Conservation (phyloP, 2,888 invertebrate species). For the Stictocephala bisonia region DNA sequence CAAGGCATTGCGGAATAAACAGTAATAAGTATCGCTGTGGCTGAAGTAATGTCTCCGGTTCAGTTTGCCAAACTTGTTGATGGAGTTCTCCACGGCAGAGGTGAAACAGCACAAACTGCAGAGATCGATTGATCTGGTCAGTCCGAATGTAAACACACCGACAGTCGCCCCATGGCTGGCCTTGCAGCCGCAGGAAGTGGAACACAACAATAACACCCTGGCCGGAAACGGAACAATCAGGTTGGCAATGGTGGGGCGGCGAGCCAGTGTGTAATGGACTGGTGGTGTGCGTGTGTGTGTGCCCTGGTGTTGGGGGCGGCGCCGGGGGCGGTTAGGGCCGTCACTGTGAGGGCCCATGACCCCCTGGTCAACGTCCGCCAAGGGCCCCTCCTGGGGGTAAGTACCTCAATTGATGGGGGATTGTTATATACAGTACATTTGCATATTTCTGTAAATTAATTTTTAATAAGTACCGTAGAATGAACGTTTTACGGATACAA, state of each 20-base stretch:
- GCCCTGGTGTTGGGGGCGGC: neutral
- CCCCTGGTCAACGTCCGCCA: conserved; percentile 69
- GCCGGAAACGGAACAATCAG: neutral
- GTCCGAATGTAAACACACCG: conserved; percentile 1
- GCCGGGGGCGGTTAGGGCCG: conserved; percentile 3
- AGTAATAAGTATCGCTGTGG: no score
- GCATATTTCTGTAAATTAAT: no score
- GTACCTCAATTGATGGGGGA: conserved; percentile 59
- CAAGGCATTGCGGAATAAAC: no score
- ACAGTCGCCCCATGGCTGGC: conserved; percentile 5
- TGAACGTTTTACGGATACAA: no score
- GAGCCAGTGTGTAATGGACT: neutral
- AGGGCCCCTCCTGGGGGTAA: conserved; percentile 72
- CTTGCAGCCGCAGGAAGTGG: neutral
- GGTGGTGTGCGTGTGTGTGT: neutral
- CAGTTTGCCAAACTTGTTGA: no score
- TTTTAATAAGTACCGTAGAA: no score
- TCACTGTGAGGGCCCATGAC: conserved; percentile 63
- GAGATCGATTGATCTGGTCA: no score
- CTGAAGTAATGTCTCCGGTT: no score
- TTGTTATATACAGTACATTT: no score
- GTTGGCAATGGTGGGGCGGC: neutral
- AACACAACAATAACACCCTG: no score
- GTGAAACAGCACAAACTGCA: no score
- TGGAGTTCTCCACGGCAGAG: no score